These are phyloP conservation scores for Laspeyria flexula DNA, from an alignment of 2,888 invertebrate genomes.

Conservation along the genomic window DNA sequence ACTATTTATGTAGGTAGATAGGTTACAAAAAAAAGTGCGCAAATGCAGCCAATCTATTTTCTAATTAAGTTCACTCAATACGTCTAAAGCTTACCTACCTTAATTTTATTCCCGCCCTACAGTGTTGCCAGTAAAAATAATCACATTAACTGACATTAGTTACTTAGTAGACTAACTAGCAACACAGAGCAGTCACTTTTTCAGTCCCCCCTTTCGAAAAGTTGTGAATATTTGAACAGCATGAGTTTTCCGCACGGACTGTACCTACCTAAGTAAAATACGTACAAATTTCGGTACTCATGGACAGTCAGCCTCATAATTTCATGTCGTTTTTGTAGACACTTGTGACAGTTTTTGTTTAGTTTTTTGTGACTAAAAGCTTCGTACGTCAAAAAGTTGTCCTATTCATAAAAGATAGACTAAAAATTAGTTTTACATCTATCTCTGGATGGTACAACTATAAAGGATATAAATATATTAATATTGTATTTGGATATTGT, in stretches of 20 bases:
- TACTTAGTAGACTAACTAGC: constrained; percentile 21
- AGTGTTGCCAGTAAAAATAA: constrained; percentile 23
- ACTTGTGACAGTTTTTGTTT: constrained; percentile 7
- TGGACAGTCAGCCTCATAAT: constrained; percentile 27
- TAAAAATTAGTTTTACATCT: background rate
- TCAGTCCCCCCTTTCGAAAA: constrained; percentile 53
- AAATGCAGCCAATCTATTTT: no score
- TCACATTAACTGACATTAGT: constrained; percentile 35
- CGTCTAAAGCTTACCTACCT: background rate
- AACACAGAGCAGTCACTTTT: constrained; percentile 39
- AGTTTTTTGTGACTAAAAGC: constrained; percentile 24
- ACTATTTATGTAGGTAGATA: no score
- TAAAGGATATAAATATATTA: no score
- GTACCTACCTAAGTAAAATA: constrained; percentile 38
- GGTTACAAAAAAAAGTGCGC: no score
- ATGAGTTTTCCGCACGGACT: constrained; percentile 55
- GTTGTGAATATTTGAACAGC: constrained; percentile 69
- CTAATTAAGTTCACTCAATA: background rate
- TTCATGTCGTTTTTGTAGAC: constrained; percentile 22
- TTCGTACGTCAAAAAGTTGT: constrained; percentile 29
- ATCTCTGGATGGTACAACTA: background rate
- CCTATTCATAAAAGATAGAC: background rate
- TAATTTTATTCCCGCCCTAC: constrained; percentile 8
- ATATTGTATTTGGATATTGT: no score
- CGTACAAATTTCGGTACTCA: background rate